These are phyloP conservation scores for Thymallus thymallus DNA, from an alignment of 2,113 vertebrate genomes.

Conservation along the genomic window DNA sequence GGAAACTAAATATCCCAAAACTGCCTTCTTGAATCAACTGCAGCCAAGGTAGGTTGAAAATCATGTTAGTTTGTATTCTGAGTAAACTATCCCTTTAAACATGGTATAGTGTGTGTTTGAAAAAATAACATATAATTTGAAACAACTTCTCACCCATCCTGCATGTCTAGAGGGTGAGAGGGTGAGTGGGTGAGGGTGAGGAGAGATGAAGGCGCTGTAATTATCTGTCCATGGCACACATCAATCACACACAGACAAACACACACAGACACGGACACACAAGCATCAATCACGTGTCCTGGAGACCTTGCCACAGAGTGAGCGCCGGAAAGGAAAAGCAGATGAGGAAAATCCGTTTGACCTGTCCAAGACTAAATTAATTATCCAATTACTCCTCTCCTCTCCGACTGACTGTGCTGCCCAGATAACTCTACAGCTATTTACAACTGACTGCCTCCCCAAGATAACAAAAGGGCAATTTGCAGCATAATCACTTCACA, in stretches of 20 bases:
- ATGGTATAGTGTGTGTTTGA: no score
- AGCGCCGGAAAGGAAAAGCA: slow-evolving; percentile 40
- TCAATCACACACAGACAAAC: not conserved
- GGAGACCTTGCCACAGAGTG: slow-evolving; percentile 37
- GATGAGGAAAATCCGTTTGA: slow-evolving; percentile 67
- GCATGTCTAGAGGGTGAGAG: no score
- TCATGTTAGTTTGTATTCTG: no score
- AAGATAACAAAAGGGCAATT: slow-evolving; percentile 68
- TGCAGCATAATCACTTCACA: slow-evolving; percentile 64
- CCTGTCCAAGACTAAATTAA: slow-evolving; percentile 74
- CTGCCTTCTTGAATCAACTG: no score
- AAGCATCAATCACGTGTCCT: slow-evolving; percentile 19
- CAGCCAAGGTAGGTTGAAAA: no score
- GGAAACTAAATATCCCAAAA: no score
- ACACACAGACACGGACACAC: not conserved
- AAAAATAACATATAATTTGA: no score
- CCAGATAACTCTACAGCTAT: slow-evolving; percentile 70
- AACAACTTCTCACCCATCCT: no score
- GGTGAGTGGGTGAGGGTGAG: no score
- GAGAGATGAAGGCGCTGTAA: no score
- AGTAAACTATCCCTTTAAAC: no score
- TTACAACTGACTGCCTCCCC: slow-evolving; percentile 64
- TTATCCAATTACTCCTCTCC: slow-evolving; percentile 75
- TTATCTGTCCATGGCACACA: not conserved
- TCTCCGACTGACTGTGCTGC: slow-evolving; percentile 64